Percentiles rank a stretch among this genome's conserved stretches.
Evolutionary conservation across 2,797 vertebrate species (phyloP).

Genomic region (Epinephelus awoara): DNA sequence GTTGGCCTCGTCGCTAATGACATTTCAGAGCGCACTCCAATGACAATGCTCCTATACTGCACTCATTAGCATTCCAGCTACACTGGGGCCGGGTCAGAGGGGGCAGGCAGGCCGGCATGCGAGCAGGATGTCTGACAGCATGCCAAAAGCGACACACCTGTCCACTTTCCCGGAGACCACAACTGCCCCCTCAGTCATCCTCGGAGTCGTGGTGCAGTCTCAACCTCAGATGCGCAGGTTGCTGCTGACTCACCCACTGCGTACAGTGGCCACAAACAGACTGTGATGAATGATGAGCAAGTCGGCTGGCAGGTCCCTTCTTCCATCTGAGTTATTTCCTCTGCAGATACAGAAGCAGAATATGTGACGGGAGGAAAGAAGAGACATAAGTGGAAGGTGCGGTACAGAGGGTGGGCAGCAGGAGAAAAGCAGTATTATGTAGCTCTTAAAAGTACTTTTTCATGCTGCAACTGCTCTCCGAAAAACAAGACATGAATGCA

Average conservation of each 20-base stretch:
- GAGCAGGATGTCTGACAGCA: conserved; percentile 68
- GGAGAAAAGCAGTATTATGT: conserved; percentile 54
- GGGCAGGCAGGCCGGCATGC: conserved; percentile 61
- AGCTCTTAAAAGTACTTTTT: conserved; percentile 55
- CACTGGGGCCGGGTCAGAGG: conserved; percentile 62
- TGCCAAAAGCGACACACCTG: conserved; percentile 72
- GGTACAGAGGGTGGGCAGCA: conserved; percentile 35
- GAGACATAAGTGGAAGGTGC: conserved; percentile 43
- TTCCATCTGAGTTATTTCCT: conserved; percentile 72
- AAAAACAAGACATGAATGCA: conserved; percentile 46
- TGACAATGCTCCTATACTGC: conserved; percentile 54
- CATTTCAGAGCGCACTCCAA: conserved; percentile 67
- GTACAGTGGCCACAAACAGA: conserved; percentile 69
- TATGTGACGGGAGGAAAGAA: conserved; percentile 41
- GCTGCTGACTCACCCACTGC: conserved; percentile 75
- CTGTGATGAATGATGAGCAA: conserved; percentile 71
- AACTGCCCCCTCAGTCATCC: conserved; percentile 54
- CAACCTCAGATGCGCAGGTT: conserved; percentile 52
- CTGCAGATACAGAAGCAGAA: conserved; percentile 62
- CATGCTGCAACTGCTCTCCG: conserved; percentile 36
- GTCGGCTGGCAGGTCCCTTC: conserved; percentile 68
- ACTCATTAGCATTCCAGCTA: conserved; percentile 70
- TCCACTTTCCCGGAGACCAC: conserved; percentile 67
- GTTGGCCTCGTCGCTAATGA: conserved; percentile 70
- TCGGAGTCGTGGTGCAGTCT: conserved; percentile 43